phyloP scores from a whole-genome alignment of 2,888 invertebrate species.

The Parnassius orleans region DNA sequence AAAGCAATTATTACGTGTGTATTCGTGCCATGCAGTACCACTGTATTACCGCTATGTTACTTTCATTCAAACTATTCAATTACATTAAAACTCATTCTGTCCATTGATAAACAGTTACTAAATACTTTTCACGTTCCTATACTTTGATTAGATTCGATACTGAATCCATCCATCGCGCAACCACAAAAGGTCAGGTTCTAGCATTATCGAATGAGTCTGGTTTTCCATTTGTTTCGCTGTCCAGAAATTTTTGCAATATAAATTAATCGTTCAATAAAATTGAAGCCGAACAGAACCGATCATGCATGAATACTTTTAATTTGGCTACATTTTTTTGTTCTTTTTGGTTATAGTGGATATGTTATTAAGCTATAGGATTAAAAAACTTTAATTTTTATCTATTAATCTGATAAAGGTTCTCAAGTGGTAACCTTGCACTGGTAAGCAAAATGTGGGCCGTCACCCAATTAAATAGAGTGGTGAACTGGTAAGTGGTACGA shows the following conservation, averaged over 20 bases:
- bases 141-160: conserved; percentile 68
- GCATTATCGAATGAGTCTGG: conserved; percentile 57
- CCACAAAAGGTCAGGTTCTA: conserved; percentile 65
- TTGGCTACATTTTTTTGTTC: conserved; percentile 69
- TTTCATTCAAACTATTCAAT: conserved; percentile 49
- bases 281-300: conserved; percentile 70
- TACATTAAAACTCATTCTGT: conserved; percentile 68
- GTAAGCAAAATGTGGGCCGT: no score
- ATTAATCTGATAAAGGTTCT: no score
- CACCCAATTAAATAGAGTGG: no score
- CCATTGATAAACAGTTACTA: conserved; percentile 44
- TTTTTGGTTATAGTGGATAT: conserved; percentile 44
- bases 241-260: conserved; percentile 77
- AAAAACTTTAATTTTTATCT: conserved; percentile 36
- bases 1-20: not conserved
- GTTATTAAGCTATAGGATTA: not conserved
- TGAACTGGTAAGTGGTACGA: no score
- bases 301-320: conserved; percentile 80
- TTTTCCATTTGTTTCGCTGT: conserved; percentile 76
- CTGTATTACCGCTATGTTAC: conserved; percentile 36
- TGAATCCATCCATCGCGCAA: conserved; percentile 62
- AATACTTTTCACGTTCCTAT: conserved; percentile 51
- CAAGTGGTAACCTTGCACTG: no score
- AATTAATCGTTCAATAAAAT: conserved; percentile 80
- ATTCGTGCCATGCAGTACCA: conserved; percentile 23